These are phyloP conservation scores for Drepana arcuata DNA, from an alignment of 1,140 invertebrate genomes.

Conservation along the genomic window DNA sequence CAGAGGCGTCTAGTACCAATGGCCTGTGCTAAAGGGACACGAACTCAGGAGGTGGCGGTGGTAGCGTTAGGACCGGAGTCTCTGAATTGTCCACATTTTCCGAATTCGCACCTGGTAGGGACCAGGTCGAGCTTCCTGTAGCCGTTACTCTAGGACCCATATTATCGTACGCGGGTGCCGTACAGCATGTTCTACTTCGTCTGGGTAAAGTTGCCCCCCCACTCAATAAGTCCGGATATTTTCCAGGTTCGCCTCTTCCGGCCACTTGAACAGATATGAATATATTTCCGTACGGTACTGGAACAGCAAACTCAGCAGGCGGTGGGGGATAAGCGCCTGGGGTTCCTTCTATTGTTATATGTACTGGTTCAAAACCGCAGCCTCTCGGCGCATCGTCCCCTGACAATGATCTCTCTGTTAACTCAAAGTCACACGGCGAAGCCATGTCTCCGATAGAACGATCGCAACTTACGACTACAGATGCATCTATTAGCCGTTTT, in stretches of 20 bases:
- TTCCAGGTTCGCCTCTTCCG: constrained; percentile 77
- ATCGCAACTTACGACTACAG: constrained; percentile 82
- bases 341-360: constrained; percentile 85
- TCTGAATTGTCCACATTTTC: constrained; percentile 44
- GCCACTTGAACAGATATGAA: constrained; percentile 68
- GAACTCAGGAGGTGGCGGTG: constrained; percentile 60
- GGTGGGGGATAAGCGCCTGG: constrained; percentile 60
- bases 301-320: constrained; percentile 64
- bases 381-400: constrained; percentile 49
- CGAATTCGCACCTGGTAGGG: constrained; percentile 77
- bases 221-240: constrained; percentile 66
- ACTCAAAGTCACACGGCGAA: constrained; percentile 75
- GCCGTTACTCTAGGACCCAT: constrained; percentile 91
- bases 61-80: constrained; percentile 51
- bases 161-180: constrained; percentile 84
- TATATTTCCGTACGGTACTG: constrained; percentile 64
- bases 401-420: constrained; percentile 66
- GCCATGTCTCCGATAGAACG: constrained; percentile 71
- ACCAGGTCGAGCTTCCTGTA: constrained; percentile 86
- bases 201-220: constrained; percentile 65
- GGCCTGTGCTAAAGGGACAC: constrained; percentile 65
- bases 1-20: constrained; percentile 58
- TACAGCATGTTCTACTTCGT: constrained; percentile 48
- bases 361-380: constrained; percentile 64
- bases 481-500: constrained; percentile 84